These are phyloP conservation scores for Ormyrus nitidulus DNA, from an alignment of 2,888 invertebrate species.

Conservation along the genomic window DNA sequence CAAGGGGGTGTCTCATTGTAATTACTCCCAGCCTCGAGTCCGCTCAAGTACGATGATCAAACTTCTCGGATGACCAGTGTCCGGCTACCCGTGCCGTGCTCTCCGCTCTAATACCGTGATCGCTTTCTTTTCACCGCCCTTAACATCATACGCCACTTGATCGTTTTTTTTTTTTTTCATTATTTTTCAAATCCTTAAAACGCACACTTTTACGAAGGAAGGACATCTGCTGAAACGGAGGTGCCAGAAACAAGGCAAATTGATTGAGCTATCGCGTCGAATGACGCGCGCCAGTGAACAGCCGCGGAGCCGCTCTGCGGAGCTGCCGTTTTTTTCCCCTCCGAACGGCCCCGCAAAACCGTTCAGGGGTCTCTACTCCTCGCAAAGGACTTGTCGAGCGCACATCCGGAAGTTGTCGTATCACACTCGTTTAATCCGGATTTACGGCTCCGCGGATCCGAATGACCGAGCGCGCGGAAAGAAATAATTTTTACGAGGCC, in stretches of 20 bases:
- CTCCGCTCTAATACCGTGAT: conserved; percentile 31
- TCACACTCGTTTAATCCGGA: conserved; percentile 60
- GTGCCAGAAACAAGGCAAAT: neutral
- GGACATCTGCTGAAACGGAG: no score
- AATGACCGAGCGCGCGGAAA: conserved; percentile 48
- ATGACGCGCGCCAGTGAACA: no score
- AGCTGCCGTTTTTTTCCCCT: neutral
- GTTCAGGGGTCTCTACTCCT: neutral
- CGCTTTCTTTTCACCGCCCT: no score
- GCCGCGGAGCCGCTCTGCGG: no score
- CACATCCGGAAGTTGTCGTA: conserved; percentile 57
- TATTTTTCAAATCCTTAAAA: no score
- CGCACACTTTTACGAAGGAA: no score
- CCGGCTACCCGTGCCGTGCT: conserved; percentile 45
- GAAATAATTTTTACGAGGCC: conserved; percentile 56
- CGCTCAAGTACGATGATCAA: conserved; percentile 74
- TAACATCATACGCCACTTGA: no score
- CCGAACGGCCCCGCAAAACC: no score
- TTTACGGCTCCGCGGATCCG: conserved; percentile 60
- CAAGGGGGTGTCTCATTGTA: conserved; percentile 73
- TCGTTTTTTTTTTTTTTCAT: no score
- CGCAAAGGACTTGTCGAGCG: neutral
- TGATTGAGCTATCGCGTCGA: neutral
- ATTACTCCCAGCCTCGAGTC: conserved; percentile 67
- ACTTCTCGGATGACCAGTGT: conserved; percentile 70